Conservation (phyloP, 2,797 vertebrate species). For the Vultur gryphus region DNA sequence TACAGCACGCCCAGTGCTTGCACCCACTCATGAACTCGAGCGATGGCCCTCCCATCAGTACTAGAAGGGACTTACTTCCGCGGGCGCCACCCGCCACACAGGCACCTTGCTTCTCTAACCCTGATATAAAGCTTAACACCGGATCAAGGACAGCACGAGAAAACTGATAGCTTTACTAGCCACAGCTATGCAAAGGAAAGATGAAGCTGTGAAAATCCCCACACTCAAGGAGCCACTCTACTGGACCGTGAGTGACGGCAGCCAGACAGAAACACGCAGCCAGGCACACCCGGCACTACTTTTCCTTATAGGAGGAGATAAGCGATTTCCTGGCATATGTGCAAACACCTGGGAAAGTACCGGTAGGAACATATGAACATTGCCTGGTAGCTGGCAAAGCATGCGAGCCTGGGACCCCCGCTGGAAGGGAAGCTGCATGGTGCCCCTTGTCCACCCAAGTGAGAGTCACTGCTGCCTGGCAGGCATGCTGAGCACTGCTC, state of each 20-base stretch:
- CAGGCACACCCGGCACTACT: neutral
- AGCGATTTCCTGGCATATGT: neutral
- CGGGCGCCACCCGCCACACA: neutral
- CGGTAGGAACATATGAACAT: neutral
- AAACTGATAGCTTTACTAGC: neutral
- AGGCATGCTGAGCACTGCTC: neutral
- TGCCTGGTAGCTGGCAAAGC: neutral
- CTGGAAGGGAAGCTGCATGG: neutral
- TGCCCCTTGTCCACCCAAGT: neutral
- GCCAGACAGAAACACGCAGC: neutral
- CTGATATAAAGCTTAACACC: neutral
- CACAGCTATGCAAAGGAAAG: neutral
- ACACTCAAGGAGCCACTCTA: fast-evolving
- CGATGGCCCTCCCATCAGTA: neutral
- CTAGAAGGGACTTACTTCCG: neutral
- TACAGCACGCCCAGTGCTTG: neutral
- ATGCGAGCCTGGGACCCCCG: fast-evolving
- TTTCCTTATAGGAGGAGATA: neutral
- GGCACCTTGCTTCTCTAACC: neutral
- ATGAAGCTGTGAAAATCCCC: neutral
- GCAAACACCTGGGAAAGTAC: neutral
- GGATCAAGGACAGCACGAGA: neutral
- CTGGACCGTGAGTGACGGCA: neutral
- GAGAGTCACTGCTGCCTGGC: neutral
- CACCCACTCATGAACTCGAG: neutral